phyloP scores from a whole-genome alignment of 2,797 vertebrate species.

The Garrulus glandarius region DNA sequence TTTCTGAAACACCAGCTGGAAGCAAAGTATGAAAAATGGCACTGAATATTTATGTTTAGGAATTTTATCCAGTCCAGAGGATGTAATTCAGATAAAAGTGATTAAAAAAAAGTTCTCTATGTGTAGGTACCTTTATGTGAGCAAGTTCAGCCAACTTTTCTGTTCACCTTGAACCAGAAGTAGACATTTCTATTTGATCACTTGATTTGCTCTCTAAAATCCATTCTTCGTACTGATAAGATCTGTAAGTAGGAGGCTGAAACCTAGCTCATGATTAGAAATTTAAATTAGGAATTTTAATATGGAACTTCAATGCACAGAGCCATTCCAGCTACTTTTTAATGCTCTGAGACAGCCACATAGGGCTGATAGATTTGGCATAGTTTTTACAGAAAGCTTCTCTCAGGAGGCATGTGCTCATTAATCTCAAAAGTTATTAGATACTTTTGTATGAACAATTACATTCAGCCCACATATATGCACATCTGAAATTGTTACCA shows the following conservation, averaged over 20 bases:
- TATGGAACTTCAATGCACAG: background rate
- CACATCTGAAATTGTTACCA: background rate
- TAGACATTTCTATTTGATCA: background rate
- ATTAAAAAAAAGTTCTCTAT: accelerated
- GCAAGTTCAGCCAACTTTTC: background rate
- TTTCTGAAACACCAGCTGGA: background rate
- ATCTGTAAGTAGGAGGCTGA: background rate
- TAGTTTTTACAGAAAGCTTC: background rate
- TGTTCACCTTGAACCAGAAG: background rate
- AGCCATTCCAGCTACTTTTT: background rate
- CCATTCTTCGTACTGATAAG: accelerated
- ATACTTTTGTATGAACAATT: background rate
- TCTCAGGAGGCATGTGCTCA: background rate
- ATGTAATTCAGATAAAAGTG: background rate
- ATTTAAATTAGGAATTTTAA: background rate
- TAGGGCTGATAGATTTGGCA: background rate
- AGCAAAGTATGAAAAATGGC: background rate
- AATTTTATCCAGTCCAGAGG: background rate
- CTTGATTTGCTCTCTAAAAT: background rate
- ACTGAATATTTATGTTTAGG: background rate
- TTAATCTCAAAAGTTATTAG: background rate
- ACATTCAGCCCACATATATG: background rate
- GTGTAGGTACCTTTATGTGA: background rate
- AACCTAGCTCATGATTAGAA: background rate
- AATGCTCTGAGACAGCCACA: background rate